phyloP scores from a whole-genome alignment of 2,888 invertebrate species.

The Stenoptilia bipunctidactyla region DNA sequence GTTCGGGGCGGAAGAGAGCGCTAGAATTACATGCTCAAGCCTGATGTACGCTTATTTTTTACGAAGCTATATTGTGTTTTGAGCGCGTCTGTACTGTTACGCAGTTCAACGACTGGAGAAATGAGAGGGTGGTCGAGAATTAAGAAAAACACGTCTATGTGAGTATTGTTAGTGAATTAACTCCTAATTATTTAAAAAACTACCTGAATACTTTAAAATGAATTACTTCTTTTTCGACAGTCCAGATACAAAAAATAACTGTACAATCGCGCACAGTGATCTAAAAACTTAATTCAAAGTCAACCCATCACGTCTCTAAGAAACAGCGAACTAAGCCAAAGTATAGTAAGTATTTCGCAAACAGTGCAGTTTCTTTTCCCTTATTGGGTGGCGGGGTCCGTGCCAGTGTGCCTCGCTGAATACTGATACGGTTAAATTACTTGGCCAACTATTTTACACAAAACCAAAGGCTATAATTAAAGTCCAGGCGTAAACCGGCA shows the following conservation, averaged over 20 bases:
- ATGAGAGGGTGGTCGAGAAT: constrained; percentile 42
- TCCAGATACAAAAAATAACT: too few relatives aligned
- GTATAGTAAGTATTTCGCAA: too few relatives aligned
- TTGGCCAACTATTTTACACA: constrained; percentile 68
- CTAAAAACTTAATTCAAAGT: too few relatives aligned
- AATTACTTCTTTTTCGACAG: too few relatives aligned
- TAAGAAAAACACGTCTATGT: constrained; percentile 43
- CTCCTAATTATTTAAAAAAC: too few relatives aligned
- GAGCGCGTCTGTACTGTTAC: constrained; percentile 56
- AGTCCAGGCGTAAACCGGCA: constrained; percentile 61
- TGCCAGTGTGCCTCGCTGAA: constrained; percentile 38
- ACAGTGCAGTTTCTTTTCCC: neutral
- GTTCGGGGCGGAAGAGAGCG: constrained; percentile 70
- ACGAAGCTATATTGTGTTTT: constrained; percentile 66
- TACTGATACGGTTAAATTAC: constrained; percentile 68
- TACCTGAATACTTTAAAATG: too few relatives aligned
- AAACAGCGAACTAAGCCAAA: too few relatives aligned
- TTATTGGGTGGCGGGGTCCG: neutral
- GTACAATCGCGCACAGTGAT: too few relatives aligned
- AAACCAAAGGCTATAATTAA: constrained; percentile 69
- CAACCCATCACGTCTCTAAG: neutral
- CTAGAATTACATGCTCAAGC: constrained; percentile 71
- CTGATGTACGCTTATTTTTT: constrained; percentile 72
- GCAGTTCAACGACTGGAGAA: constrained; percentile 66
- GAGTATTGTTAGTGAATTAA: neutral